Evolutionary conservation across 2,888 invertebrate species (phyloP), one percentile per base, ranked within the genome.

Genomic region (Acronicta alni): DNA sequence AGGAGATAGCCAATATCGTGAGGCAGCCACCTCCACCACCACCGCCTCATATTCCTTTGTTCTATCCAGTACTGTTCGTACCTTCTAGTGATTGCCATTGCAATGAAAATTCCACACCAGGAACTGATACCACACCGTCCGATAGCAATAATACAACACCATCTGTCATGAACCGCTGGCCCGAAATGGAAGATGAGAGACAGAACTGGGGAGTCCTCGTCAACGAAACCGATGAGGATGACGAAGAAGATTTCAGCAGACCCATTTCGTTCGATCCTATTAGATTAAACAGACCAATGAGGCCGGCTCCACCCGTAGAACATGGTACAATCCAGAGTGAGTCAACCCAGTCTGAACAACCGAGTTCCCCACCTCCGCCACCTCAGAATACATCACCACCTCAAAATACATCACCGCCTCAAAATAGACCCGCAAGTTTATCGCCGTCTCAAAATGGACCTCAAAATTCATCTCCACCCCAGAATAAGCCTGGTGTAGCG

Each of bases 151-250:
- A 59, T 10, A 72, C 74, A 32, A 55, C 67, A 18, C 87, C 88
- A 14, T 57, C 64, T 18, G 56, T 89, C 30, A 16, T 52, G 7
- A 83, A 67, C 20, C 82, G 89, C 17, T 83, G 85, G 59, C 87
- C 89, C 3, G 82, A 73, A 14, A 81, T 90, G 77, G 88, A 88
- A 0, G 90, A 92, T 53, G 76, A 82, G 3, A 85, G 87, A 56
- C 89, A 87, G 71, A 91, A 89, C 60, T 91, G 91, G 90, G 92
- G 92, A 3, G 44, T 89, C 2, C 66, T 88, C 4, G 42, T 80
- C 2, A 86, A 88, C 60, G 79, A 83, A 48, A 69, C 86, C 39
- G 82, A 81, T 8, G 45, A 68, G 52, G 79, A 81, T 10, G 61
- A 75, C 32, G 81, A 79, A 1, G 79, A 75, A 15, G 83, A 87